These are phyloP conservation scores for Nymphalis c-album DNA, from an alignment of 2,888 invertebrate genomes.

Conservation along the genomic window DNA sequence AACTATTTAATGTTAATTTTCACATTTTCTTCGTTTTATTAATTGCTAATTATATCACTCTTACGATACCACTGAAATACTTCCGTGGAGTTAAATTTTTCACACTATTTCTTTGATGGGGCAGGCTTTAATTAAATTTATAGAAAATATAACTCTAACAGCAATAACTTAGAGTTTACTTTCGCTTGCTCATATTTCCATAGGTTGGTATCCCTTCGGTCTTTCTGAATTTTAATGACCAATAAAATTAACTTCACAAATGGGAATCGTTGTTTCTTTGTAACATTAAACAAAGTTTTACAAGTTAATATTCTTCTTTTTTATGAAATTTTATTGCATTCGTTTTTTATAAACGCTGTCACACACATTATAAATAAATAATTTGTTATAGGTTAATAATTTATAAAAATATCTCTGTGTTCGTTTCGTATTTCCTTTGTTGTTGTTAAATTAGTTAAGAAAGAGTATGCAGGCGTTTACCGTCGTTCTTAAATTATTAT, in stretches of 20 bases:
- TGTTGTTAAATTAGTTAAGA: too few relatives aligned
- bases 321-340: conserved; percentile 7
- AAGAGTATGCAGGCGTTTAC: too few relatives aligned
- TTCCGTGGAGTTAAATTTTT: conserved; percentile 29
- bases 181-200: neutral
- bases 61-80: conserved; percentile 28
- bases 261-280: conserved; percentile 34
- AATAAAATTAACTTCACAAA: conserved; percentile 39
- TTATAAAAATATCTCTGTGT: too few relatives aligned
- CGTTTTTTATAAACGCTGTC: too few relatives aligned
- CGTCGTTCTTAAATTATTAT: too few relatives aligned
- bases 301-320: conserved; percentile 1
- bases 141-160: conserved; percentile 6
- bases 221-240: conserved; percentile 33
- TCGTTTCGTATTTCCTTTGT: too few relatives aligned
- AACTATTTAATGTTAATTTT: conserved; percentile 8
- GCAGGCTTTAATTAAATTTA: neutral
- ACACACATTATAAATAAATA: neutral
- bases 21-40: conserved; percentile 15
- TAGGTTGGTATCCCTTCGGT: conserved; percentile 23
- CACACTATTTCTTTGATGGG: conserved; percentile 30
- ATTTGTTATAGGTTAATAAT: too few relatives aligned
- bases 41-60: conserved; percentile 29
- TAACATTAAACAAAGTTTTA: conserved; percentile 21
- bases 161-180: neutral